Base-by-base conservation (phyloP, 2,113 vertebrate genomes). In the Embiotoca jacksoni region DNA sequence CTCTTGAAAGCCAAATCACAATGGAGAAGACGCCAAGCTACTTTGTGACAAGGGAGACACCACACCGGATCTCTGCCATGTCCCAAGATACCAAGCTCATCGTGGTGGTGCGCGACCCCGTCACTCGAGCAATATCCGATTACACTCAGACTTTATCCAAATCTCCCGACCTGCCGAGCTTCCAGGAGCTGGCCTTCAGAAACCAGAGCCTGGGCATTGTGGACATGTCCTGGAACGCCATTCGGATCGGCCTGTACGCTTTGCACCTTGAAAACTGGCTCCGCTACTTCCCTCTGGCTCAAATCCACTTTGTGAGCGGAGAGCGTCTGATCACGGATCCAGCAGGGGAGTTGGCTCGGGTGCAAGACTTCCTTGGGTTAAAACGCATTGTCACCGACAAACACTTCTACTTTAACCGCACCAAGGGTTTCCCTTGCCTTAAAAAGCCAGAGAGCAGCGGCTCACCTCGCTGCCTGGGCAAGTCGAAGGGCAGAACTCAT, bases 371-470 rank as follows among this genome's bases (percentile, higher is more conserved):
- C 91, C 93, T 99, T 73, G 97, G 97, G 76, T 91, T 98, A 60
- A 96, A 95, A 74, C 93, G 97, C 63, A 94, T 97, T n/a, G 95
- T 98, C 89, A 97, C 96, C 0, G 96, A 97, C 92, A 97, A 97
- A 90, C 97, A 98, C 91, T 98, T 98, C 91, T 98, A 97, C 79
- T 98, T 98, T 94, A 98, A 98, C 93, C 97, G 97, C 88, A 98
- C 97, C 1, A 98, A 98, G 89, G 97, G 97, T 41, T 98, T 98
- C 87, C 97, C 97, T 2, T 98, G 97, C 92, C 93, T 98, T 81
- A 97, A 96, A 72, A 97, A 96, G 87, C 94, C 96, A 0, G 96
- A 96, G 50, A 94, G 95, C 65, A 95, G 95, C 5, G 74, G 96
- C 41, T 93, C 92, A 31, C 97, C 97, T 0, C 96, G 96, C 75